Evolutionary conservation across 2,888 invertebrate species (phyloP).

Genomic region (Lasioglossum leucozonium): DNA sequence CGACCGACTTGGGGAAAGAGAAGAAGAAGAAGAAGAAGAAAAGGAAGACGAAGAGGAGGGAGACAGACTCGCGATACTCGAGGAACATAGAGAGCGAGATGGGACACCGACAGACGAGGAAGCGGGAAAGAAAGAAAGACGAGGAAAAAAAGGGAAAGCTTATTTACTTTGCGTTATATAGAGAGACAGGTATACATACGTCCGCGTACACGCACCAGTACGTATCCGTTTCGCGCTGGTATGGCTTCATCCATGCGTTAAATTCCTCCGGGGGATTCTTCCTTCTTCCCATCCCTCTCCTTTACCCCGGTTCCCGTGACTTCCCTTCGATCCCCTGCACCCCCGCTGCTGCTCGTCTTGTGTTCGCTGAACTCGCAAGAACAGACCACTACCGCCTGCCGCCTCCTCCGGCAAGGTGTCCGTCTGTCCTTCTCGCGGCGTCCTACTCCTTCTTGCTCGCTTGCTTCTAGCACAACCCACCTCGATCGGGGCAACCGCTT

Average conservation of each 20-base stretch:
- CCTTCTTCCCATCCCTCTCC: conserved; percentile 46
- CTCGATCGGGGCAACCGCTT: conserved; percentile 57
- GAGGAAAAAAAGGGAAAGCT: conserved; percentile 43
- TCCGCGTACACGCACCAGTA: conserved; percentile 31
- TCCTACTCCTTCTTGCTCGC: neutral
- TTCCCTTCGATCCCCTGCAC: conserved; percentile 21
- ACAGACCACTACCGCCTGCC: conserved; percentile 50
- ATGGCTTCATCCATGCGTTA: conserved; percentile 78
- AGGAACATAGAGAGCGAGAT: conserved; percentile 20
- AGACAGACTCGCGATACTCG: neutral
- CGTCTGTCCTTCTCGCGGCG: conserved; percentile 7
- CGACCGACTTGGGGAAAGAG: neutral
- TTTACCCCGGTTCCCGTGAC: conserved; percentile 24
- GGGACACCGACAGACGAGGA: conserved; percentile 7
- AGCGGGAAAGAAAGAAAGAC: conserved; percentile 13
- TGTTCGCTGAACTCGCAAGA: conserved; percentile 48
- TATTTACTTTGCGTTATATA: conserved; percentile 73
- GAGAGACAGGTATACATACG: conserved; percentile 49
- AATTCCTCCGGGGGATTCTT: conserved; percentile 77
- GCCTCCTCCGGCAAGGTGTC: conserved; percentile 44
- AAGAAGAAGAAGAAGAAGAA: neutral
- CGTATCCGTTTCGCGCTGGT: conserved; percentile 58
- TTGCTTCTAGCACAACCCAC: conserved; percentile 37
- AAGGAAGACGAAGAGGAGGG: neutral
- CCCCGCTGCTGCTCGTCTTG: conserved; percentile 30